Evolutionary conservation across 1,140 invertebrate species (phyloP), one percentile per base, ranked within the genome.

Genomic region (Pogonus chalceus): DNA sequence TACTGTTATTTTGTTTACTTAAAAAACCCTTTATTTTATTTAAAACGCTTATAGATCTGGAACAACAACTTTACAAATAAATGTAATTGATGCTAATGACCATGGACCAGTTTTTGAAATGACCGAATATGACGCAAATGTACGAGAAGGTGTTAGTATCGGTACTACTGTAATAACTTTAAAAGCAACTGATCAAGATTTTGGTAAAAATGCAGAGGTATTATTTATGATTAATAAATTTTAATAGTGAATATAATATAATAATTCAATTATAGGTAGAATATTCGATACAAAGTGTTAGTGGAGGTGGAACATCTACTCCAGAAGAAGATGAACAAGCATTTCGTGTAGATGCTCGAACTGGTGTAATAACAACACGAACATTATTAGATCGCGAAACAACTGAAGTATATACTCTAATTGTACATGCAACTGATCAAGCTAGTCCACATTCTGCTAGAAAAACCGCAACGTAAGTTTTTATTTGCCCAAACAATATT

Each of bases 1-100:
- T 31, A 31, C 14, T 31, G 26, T 31, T n/a, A n/a, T n/a, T n/a
- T n/a, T n/a, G n/a, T n/a, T n/a, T n/a, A n/a, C n/a, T n/a, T n/a
- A n/a, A n/a, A n/a, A n/a, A n/a, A n/a, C n/a, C n/a, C n/a, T n/a
- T n/a, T n/a, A n/a, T n/a, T n/a, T n/a, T n/a, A n/a, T n/a, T n/a
- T n/a, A n/a, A n/a, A n/a, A n/a, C n/a, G n/a, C n/a, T 7, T 31
- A 31, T 31, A 31, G 85, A 49, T 92, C 87, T 18, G 92, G 88
- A 0, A 93, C 90, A 0, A 91, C 92, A 0, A 94, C 90, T 2
- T 71, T 98, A 24, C 79, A 88, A 70, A 87, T 96, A 21, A 91
- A 93, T 66, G 92, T 98, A 0, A 67, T 88, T 16, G 94, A 98
- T 66, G 86, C 85, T 53, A 98, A 98, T 66, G 93, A 98, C 72